A percentile compares a stretch with the other conserved stretches of the same genome.
phyloP scores from a whole-genome alignment of 1,140 invertebrate species.

The Drosophila dunni region DNA sequence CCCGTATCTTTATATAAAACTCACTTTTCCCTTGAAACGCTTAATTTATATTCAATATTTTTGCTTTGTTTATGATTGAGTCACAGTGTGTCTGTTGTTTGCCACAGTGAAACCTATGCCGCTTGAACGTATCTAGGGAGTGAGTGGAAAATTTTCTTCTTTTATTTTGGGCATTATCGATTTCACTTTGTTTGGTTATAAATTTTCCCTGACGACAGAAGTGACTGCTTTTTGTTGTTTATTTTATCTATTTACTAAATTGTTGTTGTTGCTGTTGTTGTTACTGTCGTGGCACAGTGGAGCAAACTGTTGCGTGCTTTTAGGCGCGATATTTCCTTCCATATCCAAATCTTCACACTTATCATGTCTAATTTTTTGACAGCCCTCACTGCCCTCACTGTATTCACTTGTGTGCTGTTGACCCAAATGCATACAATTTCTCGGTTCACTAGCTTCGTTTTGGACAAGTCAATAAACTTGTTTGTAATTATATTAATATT shows the following conservation, averaged over 20 bases:
- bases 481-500: slow-evolving; percentile 15
- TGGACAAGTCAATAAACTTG: slow-evolving; percentile 39
- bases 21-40: slow-evolving; percentile 47
- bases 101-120: slow-evolving; percentile 3
- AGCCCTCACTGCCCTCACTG: slow-evolving; percentile 22
- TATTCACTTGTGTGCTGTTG: slow-evolving; percentile 47
- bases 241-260: not conserved
- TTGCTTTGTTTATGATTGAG: slow-evolving; percentile 48
- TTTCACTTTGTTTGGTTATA: slow-evolving; percentile 3
- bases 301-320: slow-evolving; percentile 57
- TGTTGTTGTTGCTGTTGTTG: slow-evolving; percentile 15
- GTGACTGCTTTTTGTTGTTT: slow-evolving; percentile 9
- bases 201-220: slow-evolving; percentile 30
- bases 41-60: slow-evolving; percentile 45
- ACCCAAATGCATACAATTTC: slow-evolving; percentile 52
- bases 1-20: slow-evolving; percentile 32
- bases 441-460: slow-evolving; percentile 20
- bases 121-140: not conserved
- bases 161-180: slow-evolving; percentile 7
- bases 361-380: slow-evolving; percentile 44
- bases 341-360: slow-evolving; percentile 9
- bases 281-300: slow-evolving; percentile 8
- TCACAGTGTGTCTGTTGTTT: slow-evolving; percentile 37
- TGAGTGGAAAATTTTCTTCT: slow-evolving; percentile 14
- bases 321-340: slow-evolving; percentile 27